These are phyloP conservation scores for Pachycephus smyrnensis DNA, from an alignment of 2,888 invertebrate genomes.

Conservation along the genomic window DNA sequence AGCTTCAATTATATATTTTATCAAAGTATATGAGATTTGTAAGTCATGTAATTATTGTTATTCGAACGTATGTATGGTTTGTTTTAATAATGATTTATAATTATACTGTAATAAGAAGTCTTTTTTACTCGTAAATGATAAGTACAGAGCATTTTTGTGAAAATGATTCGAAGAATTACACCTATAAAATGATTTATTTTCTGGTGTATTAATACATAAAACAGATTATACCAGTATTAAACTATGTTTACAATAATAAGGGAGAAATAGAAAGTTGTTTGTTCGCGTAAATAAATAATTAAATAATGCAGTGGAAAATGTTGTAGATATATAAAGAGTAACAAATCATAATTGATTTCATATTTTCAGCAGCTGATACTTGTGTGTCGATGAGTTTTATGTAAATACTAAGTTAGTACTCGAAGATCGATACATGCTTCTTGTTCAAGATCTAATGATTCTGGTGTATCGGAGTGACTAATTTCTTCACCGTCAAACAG, in stretches of 20 bases:
- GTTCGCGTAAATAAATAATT: neutral
- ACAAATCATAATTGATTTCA: neutral
- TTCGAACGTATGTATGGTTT: neutral
- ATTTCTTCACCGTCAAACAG: conserved; percentile 58
- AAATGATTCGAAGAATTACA: no score
- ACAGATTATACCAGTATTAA: neutral
- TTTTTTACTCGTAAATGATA: neutral
- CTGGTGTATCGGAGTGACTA: conserved; percentile 48
- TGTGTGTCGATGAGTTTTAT: neutral
- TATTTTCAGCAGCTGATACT: neutral
- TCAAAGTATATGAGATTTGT: no score
- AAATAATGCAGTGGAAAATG: neutral
- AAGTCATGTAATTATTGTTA: no score
- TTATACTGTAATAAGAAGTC: neutral
- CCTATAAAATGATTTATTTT: neutral
- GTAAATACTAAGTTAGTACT: conserved; percentile 15
- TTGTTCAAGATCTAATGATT: conserved; percentile 54
- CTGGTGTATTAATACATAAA: neutral
- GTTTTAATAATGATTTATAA: neutral
- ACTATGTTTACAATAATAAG: neutral
- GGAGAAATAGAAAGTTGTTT: neutral
- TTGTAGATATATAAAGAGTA: neutral
- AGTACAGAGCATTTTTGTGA: no score
- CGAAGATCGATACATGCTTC: conserved; percentile 58
- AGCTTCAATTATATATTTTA: no score